Evolutionary conservation across 2,888 invertebrate species (phyloP), one percentile per base, ranked within the genome.

Genomic region (Drosophila phalerata): DNA sequence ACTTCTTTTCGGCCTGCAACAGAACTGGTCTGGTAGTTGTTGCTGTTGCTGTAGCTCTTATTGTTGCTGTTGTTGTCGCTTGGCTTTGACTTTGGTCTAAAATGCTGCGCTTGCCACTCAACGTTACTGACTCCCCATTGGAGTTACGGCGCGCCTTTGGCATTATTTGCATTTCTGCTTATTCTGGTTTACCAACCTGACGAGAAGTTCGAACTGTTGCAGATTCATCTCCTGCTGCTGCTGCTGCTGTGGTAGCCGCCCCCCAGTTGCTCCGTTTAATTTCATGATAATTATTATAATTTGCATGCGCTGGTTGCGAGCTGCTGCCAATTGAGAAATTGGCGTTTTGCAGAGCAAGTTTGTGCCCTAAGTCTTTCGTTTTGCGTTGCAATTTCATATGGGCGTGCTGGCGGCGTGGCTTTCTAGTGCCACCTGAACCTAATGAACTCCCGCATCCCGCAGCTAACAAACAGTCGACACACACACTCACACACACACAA

Each of bases 81-180:
- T 30, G 30, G 9, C 74, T 76, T 82, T 81, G 79, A 79, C 87
- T 86, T 86, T 86, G 85, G 85, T 86, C 89, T 88, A 86, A 84
- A 88, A 87, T 74, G 77, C 85, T 76, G 84, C 63, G 66, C 75
- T 32, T 66, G 72, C 67, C 77, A 76, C 62, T 52, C 37, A 64
- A 25, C 10, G 32, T 17, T 40, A 37, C 25, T 15, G 61, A 43
- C 73, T 73, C 77, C 77, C 73, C 49, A 56, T 53, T 48, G 47
- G 17, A 69, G 62, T 47, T 53, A 49, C 56, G 55, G 64, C 70
- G 51, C 74, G 72, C 78, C 78, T 73, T 70, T 73, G 52, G 77
- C 80, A 85, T 81, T 85, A 85, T 85, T 85, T 85, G 85, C 85
- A 85, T 88, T 85, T 85, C 85, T 70, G 81, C 79, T 80, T 73